Evolutionary conservation across 2,113 vertebrate species (phyloP), one percentile per base, ranked within the genome.

Genomic region (Limnothrissa miodon): DNA sequence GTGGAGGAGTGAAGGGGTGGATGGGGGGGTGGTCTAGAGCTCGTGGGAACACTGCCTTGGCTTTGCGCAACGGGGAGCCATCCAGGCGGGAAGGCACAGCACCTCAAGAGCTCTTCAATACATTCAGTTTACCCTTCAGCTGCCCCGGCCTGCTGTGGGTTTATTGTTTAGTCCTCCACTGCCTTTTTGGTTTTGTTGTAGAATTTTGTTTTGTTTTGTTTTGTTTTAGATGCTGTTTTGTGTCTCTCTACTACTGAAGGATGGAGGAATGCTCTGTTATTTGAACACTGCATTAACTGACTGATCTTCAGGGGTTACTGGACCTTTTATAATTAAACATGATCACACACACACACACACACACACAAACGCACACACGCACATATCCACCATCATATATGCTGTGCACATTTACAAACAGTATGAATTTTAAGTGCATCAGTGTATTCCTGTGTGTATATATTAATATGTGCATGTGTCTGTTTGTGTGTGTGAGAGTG

Each of bases 11-110:
- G n/a, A n/a, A n/a, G n/a, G 17, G 17, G 2, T 15, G 46, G 17
- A 9, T 15, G 46, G 46, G 46, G 42, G 42, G 42, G 6, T 42
- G n/a, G n/a, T n/a, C 48, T 25, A 53, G 78, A 42, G 78, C 78
- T 87, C 84, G 56, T 81, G 70, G 80, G 80, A 82, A 79, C 84
- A 74, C 80, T 46, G 81, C 48, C 29, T 87, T 48, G 1, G 46
- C 46, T 17, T 86, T 87, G 81, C 85, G 84, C 82, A 46, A 66
- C 62, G 82, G 62, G 82, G 80, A 84, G 53, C 80, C 84, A 80
- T 83, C 84, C 84, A 78, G 78, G 84, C 83, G 79, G 82, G 82
- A 84, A 86, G 83, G 36, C 44, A 10, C 23, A 79, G 9, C 9
- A 48, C 42, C 83, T 84, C 79, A 51, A 74, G 51, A 83, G 80